These are phyloP conservation scores for Halocaridina rubra DNA, from an alignment of 2,888 invertebrate genomes.

Conservation along the genomic window DNA sequence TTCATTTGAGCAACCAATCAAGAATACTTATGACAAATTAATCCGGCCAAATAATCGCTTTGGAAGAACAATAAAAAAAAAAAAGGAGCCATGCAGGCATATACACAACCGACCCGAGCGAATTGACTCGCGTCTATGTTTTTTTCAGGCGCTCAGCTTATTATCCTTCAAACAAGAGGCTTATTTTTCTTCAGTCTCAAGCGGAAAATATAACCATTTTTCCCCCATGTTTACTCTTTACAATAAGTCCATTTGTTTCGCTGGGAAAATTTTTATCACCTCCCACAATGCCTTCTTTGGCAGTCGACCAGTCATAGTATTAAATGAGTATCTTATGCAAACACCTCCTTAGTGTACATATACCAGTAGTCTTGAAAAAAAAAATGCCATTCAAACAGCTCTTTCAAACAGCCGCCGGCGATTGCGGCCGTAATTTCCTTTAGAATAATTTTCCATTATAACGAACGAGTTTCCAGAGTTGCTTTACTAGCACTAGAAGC, in stretches of 20 bases:
- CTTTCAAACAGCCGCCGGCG: slow-evolving; percentile 32
- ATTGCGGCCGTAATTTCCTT: slow-evolving; percentile 19
- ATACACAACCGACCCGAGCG: slow-evolving; percentile 15
- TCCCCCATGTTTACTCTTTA: slow-evolving; percentile 12
- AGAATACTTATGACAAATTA: slow-evolving; percentile 30
- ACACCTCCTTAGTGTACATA: slow-evolving; percentile 43
- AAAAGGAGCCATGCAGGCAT: neutral
- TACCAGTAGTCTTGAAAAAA: slow-evolving; percentile 26
- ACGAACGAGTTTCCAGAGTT: slow-evolving; percentile 10
- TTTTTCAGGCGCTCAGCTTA: slow-evolving; percentile 19
- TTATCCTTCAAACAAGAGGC: slow-evolving; percentile 34
- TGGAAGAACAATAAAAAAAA: slow-evolving; percentile 17
- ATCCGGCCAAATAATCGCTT: slow-evolving; percentile 20
- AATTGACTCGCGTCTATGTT: slow-evolving; percentile 14
- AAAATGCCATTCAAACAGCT: slow-evolving; percentile 36
- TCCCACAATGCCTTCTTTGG: slow-evolving; percentile 3
- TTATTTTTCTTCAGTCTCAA: neutral
- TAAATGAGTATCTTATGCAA: slow-evolving; percentile 26
- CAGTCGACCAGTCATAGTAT: slow-evolving; percentile 22
- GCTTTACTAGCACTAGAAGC: too few relatives aligned
- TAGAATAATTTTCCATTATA: slow-evolving; percentile 34
- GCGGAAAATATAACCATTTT: slow-evolving; percentile 7
- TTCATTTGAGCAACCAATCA: slow-evolving; percentile 30
- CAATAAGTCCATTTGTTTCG: slow-evolving; percentile 36
- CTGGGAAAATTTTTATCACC: slow-evolving; percentile 37